phyloP scores from a whole-genome alignment of 1,140 invertebrate genomes.

The Diabrotica undecimpunctata region DNA sequence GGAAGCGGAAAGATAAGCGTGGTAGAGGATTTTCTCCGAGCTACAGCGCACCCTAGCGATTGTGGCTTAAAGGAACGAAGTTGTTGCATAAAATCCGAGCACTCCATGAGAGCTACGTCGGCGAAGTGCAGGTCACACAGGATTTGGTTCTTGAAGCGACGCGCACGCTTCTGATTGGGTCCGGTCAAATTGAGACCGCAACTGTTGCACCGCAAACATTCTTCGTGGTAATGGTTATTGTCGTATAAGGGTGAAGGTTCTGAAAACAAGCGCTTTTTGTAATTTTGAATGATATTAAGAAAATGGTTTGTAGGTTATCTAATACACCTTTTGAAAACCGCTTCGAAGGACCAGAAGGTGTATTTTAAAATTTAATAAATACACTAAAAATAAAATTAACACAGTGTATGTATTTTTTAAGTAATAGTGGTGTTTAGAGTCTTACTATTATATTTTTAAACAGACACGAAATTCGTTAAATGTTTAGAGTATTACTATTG shows the following conservation, averaged over 20 bases:
- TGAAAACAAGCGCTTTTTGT: slow-evolving; percentile 50
- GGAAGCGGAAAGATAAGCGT: slow-evolving; percentile 91
- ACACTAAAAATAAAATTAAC: no score
- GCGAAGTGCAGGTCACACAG: slow-evolving; percentile 87
- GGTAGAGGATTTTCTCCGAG: slow-evolving; percentile 85
- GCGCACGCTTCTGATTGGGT: slow-evolving; percentile 77
- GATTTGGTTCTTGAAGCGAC: slow-evolving; percentile 78
- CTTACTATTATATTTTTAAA: no score
- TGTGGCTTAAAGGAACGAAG: slow-evolving; percentile 92
- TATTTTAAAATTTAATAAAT: no score
- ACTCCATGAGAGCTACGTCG: slow-evolving; percentile 93
- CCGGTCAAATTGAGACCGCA: slow-evolving; percentile 89
- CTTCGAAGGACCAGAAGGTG: no score
- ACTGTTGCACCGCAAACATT: slow-evolving; percentile 91
- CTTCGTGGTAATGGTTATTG: slow-evolving; percentile 94
- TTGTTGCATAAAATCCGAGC: slow-evolving; percentile 94
- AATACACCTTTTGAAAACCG: no score
- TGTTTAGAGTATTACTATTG: no score
- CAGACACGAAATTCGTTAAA: no score
- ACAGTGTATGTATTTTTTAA: no score
- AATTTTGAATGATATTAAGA: no score
- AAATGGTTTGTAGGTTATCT: no score
- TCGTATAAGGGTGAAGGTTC: slow-evolving; percentile 86
- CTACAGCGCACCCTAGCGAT: slow-evolving; percentile 88
- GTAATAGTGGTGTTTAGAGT: no score